Conservation (phyloP, 2,113 vertebrate genomes). For the Hirundichthys speculiger region DNA sequence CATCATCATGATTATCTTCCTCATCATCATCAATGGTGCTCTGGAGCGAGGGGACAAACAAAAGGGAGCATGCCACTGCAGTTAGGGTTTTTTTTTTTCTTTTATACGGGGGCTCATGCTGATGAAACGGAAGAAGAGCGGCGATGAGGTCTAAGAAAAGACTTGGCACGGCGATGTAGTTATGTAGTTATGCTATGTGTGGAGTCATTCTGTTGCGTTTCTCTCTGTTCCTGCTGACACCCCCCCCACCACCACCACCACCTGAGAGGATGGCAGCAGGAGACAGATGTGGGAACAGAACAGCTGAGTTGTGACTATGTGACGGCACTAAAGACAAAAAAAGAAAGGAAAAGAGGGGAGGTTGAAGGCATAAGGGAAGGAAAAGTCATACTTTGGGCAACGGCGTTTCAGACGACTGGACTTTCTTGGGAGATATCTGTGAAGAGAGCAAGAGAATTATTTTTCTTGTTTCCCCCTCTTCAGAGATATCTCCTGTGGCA, state of each 20-base stretch:
- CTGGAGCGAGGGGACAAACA: slow-evolving; percentile 25
- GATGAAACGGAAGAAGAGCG: slow-evolving; percentile 49
- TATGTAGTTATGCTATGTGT: slow-evolving; percentile 64
- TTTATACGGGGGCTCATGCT: slow-evolving; percentile 60
- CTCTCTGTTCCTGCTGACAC: slow-evolving; percentile 53
- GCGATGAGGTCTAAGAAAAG: slow-evolving; percentile 59
- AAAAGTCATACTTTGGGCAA: slow-evolving; percentile 85
- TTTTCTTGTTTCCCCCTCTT: slow-evolving; percentile 83
- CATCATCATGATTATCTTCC: slow-evolving; percentile 43
- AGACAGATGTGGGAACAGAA: slow-evolving; percentile 54
- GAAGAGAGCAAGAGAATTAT: slow-evolving; percentile 86
- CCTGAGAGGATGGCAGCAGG: slow-evolving; percentile 65
- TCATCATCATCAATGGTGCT: slow-evolving; percentile 33
- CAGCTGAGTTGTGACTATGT: slow-evolving; percentile 46
- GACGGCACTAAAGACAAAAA: slow-evolving; percentile 19
- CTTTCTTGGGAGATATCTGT: slow-evolving; percentile 88
- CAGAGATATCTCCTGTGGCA: slow-evolving; percentile 85
- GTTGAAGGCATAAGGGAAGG: slow-evolving; percentile 63
- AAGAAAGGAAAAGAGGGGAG: not conserved
- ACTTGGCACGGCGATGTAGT: slow-evolving; percentile 41
- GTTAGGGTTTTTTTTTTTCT: slow-evolving; percentile 29
- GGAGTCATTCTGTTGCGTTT: slow-evolving; percentile 52
- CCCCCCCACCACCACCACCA: slow-evolving; percentile 65
- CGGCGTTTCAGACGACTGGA: slow-evolving; percentile 82
- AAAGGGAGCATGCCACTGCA: slow-evolving; percentile 62